Conservation (phyloP, 2,888 invertebrate species). For the Acrocera orbiculus region DNA sequence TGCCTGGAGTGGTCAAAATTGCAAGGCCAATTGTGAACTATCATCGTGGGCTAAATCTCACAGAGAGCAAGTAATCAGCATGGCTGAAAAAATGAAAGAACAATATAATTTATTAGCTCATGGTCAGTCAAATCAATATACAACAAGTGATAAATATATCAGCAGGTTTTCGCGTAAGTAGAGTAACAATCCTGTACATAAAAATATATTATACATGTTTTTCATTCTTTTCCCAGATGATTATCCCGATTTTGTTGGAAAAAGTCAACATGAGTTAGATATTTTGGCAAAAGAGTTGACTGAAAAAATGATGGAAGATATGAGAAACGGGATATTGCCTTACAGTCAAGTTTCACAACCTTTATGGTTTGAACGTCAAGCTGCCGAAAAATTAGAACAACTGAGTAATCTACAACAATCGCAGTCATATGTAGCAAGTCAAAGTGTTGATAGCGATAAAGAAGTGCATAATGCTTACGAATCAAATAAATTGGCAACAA, state of each 20-base stretch:
- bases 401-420: slow-evolving; percentile 12
- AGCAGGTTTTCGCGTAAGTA: slow-evolving; percentile 1
- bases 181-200: too few relatives aligned
- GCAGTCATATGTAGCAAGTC: slow-evolving; percentile 12
- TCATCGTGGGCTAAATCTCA: slow-evolving; percentile 22
- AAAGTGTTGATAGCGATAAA: slow-evolving; percentile 4
- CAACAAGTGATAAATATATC: background rate
- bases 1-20: too few relatives aligned
- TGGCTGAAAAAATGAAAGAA: slow-evolving; percentile 22
- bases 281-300: slow-evolving; percentile 14
- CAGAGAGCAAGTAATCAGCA: slow-evolving; percentile 20
- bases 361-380: slow-evolving; percentile 25
- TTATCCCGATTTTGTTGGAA: slow-evolving; percentile 22
- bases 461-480: background rate
- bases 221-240: slow-evolving; percentile 15
- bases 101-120: slow-evolving; percentile 22
- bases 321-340: slow-evolving; percentile 20
- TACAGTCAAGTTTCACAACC: slow-evolving; percentile 22
- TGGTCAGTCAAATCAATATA: slow-evolving; percentile 10
- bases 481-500: too few relatives aligned
- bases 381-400: slow-evolving; percentile 20
- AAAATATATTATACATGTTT: too few relatives aligned
- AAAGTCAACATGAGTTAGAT: slow-evolving; percentile 18
- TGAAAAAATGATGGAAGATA: slow-evolving; percentile 22
- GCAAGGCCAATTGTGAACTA: too few relatives aligned